Percentiles rank a stretch among this genome's conserved stretches.
Conservation (phyloP, 2,888 invertebrate species). For the Listrodromus nycthemerus region DNA sequence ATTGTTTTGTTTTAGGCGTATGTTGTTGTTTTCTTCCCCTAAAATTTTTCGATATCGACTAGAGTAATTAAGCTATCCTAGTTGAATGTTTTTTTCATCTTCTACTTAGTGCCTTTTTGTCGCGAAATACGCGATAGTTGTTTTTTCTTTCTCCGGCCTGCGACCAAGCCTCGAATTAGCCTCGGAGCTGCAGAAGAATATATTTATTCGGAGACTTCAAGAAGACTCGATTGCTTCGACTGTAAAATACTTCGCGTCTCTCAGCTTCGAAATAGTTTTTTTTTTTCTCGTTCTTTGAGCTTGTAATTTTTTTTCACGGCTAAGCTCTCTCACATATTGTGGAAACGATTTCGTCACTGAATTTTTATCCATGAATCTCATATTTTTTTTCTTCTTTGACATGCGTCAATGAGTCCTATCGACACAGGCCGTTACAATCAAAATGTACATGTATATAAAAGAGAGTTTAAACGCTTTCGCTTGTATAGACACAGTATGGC, state of each 20-base stretch:
- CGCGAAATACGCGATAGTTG: conserved; percentile 19
- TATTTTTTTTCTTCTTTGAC: conserved; percentile 3
- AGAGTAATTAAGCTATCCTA: conserved; percentile 60
- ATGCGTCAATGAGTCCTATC: conserved; percentile 30
- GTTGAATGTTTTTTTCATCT: conserved; percentile 47
- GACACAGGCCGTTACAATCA: conserved; percentile 56
- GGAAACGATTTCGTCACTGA: conserved; percentile 6
- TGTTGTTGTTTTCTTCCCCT: conserved; percentile 25
- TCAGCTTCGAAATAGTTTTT: conserved; percentile 33
- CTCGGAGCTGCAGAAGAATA: conserved; percentile 52
- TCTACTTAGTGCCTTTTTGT: conserved; percentile 62
- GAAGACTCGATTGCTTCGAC: conserved; percentile 26
- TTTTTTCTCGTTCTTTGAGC: conserved; percentile 15
- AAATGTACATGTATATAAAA: conserved; percentile 67
- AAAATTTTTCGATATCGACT: conserved; percentile 58
- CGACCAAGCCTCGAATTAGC: conserved; percentile 46
- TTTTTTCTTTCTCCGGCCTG: conserved; percentile 27
- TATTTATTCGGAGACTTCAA: conserved; percentile 36
- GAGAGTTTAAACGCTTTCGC: conserved; percentile 58
- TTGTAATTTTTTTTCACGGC: conserved; percentile 27
- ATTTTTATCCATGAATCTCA: conserved; percentile 1
- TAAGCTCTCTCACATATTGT: conserved; percentile 24
- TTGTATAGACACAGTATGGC: conserved; percentile 60
- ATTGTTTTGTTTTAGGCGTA: conserved; percentile 39
- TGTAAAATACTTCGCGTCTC: conserved; percentile 15